These are phyloP conservation scores for Acanthoscelides obtectus DNA, from an alignment of 2,888 invertebrate species.

Conservation along the genomic window DNA sequence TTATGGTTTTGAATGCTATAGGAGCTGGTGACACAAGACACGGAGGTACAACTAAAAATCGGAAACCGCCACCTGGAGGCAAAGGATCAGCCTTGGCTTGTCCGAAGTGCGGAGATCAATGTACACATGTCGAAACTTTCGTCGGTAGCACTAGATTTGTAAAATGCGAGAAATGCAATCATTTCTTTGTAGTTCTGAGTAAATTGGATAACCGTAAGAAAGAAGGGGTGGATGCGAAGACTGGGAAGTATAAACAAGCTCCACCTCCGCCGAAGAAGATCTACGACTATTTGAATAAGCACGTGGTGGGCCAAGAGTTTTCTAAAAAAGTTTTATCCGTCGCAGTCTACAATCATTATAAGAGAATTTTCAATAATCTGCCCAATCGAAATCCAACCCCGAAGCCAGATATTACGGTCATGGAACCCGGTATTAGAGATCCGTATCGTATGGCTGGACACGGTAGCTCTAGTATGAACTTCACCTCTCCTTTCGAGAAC, in stretches of 20 bases:
- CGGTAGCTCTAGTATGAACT: not conserved
- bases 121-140: conserved; percentile 94
- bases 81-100: conserved; percentile 59
- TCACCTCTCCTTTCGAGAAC: not conserved
- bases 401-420: conserved; percentile 51
- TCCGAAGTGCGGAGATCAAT: conserved; percentile 83
- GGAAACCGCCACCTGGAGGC: not conserved
- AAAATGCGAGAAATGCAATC: conserved; percentile 96
- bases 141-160: conserved; percentile 96
- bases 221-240: conserved; percentile 71
- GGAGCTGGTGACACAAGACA: not conserved
- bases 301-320: conserved; percentile 95
- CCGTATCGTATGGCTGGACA: not conserved
- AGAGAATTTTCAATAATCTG: conserved; percentile 92
- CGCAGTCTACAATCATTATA: conserved; percentile 99
- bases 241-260: conserved; percentile 72
- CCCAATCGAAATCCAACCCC: conserved; percentile 47
- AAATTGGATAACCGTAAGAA: conserved; percentile 90
- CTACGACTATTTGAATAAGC: conserved; percentile 91
- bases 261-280: conserved; percentile 97
- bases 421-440: conserved; percentile 56
- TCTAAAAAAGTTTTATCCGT: conserved; percentile 96
- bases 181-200: conserved; percentile 93
- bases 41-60: not conserved
- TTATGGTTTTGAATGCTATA: not conserved